phyloP scores from a whole-genome alignment of 2,797 vertebrate species.

The Nyctibius grandis region DNA sequence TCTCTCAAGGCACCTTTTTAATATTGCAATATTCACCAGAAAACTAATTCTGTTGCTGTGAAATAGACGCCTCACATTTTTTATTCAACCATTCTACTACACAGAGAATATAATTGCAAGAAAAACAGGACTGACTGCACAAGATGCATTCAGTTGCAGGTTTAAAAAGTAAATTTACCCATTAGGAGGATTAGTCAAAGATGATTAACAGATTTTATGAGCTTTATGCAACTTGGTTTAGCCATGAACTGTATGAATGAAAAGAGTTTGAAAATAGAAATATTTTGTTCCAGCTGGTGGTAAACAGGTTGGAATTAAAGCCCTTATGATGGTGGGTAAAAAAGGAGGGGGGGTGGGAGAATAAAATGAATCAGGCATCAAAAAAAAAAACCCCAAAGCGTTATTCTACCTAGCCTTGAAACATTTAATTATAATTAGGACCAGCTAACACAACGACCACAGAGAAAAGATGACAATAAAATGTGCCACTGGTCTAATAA shows the following conservation, averaged over 20 bases:
- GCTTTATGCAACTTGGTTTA: background rate
- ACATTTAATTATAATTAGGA: slow-evolving; percentile 54
- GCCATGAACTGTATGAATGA: background rate
- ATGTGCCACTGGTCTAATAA: slow-evolving; percentile 29
- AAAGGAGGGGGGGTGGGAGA: fast-evolving
- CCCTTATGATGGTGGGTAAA: background rate
- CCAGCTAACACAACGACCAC: background rate
- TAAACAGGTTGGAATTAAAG: background rate
- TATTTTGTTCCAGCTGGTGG: background rate
- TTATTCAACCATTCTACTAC: background rate
- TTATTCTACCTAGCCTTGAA: background rate
- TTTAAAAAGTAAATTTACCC: background rate
- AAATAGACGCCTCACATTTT: background rate
- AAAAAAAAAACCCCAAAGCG: background rate
- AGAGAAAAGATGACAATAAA: slow-evolving; percentile 23
- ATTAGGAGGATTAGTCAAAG: background rate
- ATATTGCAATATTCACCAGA: background rate
- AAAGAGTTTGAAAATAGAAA: background rate
- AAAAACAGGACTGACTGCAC: background rate
- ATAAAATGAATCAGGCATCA: too few species aligned
- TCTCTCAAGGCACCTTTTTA: background rate
- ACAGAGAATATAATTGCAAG: background rate
- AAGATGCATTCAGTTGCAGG: background rate
- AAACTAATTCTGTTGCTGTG: background rate
- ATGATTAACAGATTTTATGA: background rate